Conservation (phyloP, 1,140 invertebrate genomes). For the Eulimnadia texana region DNA sequence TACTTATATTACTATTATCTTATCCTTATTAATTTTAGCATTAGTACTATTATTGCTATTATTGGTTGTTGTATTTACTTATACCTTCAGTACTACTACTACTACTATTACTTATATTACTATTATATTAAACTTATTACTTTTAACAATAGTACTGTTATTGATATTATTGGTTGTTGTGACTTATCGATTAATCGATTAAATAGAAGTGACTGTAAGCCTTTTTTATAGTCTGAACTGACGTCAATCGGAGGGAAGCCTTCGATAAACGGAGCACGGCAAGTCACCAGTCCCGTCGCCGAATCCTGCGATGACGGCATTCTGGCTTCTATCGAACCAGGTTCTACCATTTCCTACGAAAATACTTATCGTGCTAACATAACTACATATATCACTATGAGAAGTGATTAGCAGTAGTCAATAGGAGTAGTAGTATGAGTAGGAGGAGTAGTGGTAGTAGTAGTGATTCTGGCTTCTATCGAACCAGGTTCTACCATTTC, state of each 20-base stretch:
- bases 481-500: not conserved
- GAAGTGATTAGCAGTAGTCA: not conserved
- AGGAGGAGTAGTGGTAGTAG: no score
- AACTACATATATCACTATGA: not conserved
- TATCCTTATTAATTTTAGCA: no score
- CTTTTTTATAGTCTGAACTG: not conserved
- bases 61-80: no score
- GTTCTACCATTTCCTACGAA: not conserved
- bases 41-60: no score
- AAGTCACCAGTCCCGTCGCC: not conserved
- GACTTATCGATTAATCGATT: not conserved
- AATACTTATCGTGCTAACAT: not conserved
- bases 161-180: not conserved
- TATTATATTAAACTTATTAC: no score
- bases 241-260: not conserved
- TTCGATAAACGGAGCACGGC: not conserved
- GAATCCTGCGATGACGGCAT: not conserved
- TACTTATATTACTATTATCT: no score
- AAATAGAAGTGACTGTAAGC: not conserved
- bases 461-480: not conserved
- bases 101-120: no score
- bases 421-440: no score
- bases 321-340: not conserved
- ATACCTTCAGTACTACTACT: no score
- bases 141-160: no score